Percentiles rank a stretch among this genome's conserved stretches.
Evolutionary conservation across 2,888 invertebrate genomes (phyloP).

Genomic region (Ceraclea dissimilis): DNA sequence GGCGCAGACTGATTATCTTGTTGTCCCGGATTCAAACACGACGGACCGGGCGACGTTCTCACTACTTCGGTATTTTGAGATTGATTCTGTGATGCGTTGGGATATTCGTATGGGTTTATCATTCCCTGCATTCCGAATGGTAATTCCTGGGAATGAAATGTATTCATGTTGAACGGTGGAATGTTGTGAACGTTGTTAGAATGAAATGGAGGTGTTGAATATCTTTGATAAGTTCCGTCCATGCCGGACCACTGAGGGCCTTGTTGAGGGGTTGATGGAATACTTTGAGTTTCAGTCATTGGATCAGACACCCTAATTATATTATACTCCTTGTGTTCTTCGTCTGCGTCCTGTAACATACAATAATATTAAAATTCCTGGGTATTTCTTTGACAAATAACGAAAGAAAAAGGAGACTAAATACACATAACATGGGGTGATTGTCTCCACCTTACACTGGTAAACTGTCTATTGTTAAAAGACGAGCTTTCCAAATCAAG

Average conservation of each 20-base stretch:
- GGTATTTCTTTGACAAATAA: not conserved
- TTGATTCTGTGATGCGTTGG: conserved; percentile 30
- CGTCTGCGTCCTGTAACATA: conserved; percentile 15
- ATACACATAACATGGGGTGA: no score
- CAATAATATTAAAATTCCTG: not conserved
- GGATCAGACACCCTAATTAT: conserved; percentile 39
- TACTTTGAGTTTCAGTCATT: conserved; percentile 29
- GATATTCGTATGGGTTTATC: conserved; percentile 44
- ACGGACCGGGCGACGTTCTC: conserved; percentile 34
- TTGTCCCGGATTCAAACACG: conserved; percentile 31
- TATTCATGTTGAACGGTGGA: not conserved
- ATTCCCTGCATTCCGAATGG: conserved; percentile 47
- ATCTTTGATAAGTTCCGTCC: conserved; percentile 73
- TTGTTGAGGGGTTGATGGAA: not conserved
- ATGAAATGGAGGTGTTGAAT: conserved; percentile 57
- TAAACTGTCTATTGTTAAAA: not conserved
- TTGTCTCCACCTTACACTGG: conserved; percentile 4
- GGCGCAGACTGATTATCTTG: conserved; percentile 36
- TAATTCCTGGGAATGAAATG: conserved; percentile 33
- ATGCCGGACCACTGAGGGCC: conserved; percentile 68
- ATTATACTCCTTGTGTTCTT: conserved; percentile 31
- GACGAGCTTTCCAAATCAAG: conserved; percentile 1
- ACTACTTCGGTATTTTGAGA: conserved; percentile 23
- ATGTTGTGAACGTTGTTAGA: conserved; percentile 41
- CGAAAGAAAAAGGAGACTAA: not conserved